phyloP scores from a whole-genome alignment of 2,113 vertebrate genomes.

The Ophiodon elongatus region DNA sequence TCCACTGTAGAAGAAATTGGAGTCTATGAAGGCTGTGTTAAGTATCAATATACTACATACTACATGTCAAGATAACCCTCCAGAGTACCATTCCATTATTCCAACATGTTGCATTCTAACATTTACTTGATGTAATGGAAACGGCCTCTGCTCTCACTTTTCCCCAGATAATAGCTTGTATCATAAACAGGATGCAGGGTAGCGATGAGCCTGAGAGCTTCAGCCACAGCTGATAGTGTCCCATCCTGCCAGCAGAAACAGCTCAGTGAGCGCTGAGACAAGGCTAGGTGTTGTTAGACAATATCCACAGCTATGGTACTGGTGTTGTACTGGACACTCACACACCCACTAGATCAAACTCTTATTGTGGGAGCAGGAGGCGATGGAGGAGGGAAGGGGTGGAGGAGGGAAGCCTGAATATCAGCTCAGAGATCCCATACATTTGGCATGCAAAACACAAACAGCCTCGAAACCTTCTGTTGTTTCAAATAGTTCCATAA shows the following conservation, averaged over 20 bases:
- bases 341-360: slow-evolving; percentile 18
- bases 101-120: neutral
- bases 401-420: neutral
- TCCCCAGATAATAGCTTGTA: neutral
- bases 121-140: neutral
- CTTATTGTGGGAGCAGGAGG: slow-evolving; percentile 1
- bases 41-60: too few species aligned
- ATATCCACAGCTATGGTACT: slow-evolving; percentile 12
- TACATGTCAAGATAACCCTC: neutral
- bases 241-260: neutral
- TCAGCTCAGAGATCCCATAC: neutral
- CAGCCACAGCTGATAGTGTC: slow-evolving; percentile 26
- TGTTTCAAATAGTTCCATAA: slow-evolving; percentile 32
- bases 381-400: neutral
- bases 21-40: neutral
- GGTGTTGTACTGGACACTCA: slow-evolving; percentile 1
- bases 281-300: slow-evolving; percentile 36
- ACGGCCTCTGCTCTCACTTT: neutral
- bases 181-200: slow-evolving; percentile 15
- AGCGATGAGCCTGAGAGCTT: neutral
- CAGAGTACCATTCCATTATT: neutral
- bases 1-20: neutral
- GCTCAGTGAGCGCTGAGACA: neutral
- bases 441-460: slow-evolving; percentile 32
- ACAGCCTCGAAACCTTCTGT: slow-evolving; percentile 15